These are phyloP conservation scores for Trilocha varians DNA, from an alignment of 2,888 invertebrate genomes.

Conservation along the genomic window DNA sequence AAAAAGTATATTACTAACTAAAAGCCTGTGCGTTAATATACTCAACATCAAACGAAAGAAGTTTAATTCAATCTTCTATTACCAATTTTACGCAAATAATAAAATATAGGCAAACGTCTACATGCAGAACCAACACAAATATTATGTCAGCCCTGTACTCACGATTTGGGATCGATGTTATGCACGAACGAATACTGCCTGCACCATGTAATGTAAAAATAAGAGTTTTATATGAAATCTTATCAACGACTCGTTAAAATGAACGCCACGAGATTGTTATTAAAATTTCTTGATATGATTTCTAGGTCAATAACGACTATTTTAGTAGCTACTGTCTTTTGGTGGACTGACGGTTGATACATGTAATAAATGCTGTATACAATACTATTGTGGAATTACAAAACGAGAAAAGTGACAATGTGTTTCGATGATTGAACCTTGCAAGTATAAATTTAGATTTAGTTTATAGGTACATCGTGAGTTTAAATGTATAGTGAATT, in stretches of 20 bases:
- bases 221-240: slow-evolving; percentile 13
- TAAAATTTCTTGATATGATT: slow-evolving; percentile 1
- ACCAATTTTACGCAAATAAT: neutral
- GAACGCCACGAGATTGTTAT: neutral
- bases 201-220: slow-evolving; percentile 48
- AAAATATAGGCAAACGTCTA: slow-evolving; percentile 3
- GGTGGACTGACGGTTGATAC: too few species aligned
- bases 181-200: slow-evolving; percentile 66
- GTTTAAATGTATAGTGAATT: too few species aligned
- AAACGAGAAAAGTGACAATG: too few species aligned
- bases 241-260: slow-evolving; percentile 16
- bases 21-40: neutral
- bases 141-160: slow-evolving; percentile 37
- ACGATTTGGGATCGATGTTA: slow-evolving; percentile 61
- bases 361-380: too few species aligned
- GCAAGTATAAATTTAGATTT: too few species aligned
- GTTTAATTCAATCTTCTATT: neutral
- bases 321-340: neutral
- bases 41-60: neutral
- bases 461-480: too few species aligned
- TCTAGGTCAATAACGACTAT: neutral
- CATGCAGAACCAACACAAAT: slow-evolving; percentile 12
- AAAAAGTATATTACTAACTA: neutral
- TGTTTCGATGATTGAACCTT: too few species aligned
- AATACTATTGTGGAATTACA: too few species aligned